A percentile compares a stretch with the other conserved stretches of the same genome.
These are phyloP conservation scores for Serinus canaria DNA, from an alignment of 2,113 vertebrate genomes.

Conservation along the genomic window DNA sequence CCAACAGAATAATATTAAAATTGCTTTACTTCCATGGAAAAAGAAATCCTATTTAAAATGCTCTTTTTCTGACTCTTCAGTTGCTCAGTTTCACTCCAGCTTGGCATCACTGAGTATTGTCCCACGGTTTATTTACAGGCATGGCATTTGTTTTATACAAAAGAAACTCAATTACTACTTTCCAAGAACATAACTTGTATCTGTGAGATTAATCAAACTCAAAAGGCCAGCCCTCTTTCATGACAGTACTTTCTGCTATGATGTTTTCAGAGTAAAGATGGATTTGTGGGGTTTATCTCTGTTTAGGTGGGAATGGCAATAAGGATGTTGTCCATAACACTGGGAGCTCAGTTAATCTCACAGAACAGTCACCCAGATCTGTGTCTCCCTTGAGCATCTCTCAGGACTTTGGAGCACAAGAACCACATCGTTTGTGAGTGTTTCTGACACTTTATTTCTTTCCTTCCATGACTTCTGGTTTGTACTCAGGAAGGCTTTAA, in stretches of 20 bases:
- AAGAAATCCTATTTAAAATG: not conserved
- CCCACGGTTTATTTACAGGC: constrained; percentile 9
- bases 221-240: not conserved
- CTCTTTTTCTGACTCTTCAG: not conserved
- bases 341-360: not conserved
- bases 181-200: constrained; percentile 5
- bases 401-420: not conserved
- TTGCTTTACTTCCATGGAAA: not conserved
- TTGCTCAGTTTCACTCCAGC: not conserved
- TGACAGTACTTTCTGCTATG: not conserved
- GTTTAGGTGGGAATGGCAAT: not conserved
- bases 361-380: not conserved
- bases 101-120: not conserved
- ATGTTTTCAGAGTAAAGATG: not conserved
- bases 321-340: not conserved
- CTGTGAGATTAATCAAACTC: not conserved
- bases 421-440: not conserved
- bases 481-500: not conserved
- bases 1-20: not conserved
- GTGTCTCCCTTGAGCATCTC: not conserved
- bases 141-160: not conserved
- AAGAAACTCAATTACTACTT: constrained; percentile 23
- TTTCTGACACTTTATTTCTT: not conserved
- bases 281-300: not conserved
- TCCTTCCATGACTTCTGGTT: not conserved